phyloP scores from a whole-genome alignment of 2,113 vertebrate species.

The Lichenostomus cassidix region DNA sequence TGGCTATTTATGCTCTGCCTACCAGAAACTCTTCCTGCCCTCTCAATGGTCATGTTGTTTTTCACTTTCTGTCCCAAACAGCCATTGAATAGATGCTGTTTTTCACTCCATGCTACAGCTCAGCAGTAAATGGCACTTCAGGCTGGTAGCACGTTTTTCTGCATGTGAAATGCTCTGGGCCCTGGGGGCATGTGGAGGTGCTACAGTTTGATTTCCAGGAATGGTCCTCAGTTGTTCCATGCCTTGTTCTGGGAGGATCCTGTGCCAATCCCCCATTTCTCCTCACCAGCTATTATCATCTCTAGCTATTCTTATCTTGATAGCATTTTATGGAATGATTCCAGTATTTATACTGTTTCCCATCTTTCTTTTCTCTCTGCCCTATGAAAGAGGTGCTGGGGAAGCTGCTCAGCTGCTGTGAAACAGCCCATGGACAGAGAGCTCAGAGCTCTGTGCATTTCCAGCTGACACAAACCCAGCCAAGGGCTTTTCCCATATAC shows the following conservation, averaged over 20 bases:
- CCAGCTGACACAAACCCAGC: background rate
- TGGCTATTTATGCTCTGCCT: background rate
- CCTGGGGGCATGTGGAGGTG: background rate
- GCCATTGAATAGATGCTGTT: background rate
- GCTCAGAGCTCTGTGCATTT: background rate
- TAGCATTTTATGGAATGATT: background rate
- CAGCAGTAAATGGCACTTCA: background rate
- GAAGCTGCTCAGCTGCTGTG: background rate
- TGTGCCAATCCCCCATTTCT: background rate
- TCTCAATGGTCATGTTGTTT: background rate
- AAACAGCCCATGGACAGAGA: background rate
- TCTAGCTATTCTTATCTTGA: background rate
- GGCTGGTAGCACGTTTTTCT: background rate
- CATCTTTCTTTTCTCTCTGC: background rate
- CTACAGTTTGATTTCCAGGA: background rate
- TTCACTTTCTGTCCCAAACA: background rate
- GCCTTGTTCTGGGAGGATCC: background rate
- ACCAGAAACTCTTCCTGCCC: background rate
- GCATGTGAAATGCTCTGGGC: background rate
- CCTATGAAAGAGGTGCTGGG: background rate
- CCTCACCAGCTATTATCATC: background rate
- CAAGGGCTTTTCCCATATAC: background rate
- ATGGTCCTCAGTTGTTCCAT: background rate
- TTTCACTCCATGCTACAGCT: background rate
- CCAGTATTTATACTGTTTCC: background rate